Conservation (phyloP, 2,113 vertebrate species). For the Serinus canaria region DNA sequence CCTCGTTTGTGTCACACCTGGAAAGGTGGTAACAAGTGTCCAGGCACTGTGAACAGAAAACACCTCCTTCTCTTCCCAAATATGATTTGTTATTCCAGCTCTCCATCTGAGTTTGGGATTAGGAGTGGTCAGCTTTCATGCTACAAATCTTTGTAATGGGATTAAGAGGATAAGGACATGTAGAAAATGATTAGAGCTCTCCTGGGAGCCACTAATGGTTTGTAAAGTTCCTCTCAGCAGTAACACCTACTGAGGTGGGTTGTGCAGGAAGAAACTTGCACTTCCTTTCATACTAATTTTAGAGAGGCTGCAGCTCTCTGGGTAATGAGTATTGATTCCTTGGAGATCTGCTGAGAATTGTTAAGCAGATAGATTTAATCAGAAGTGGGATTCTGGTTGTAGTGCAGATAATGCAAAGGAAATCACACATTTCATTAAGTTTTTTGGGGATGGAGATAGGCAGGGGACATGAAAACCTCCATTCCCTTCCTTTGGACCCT, state of each 20-base stretch:
- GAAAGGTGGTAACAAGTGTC: not conserved
- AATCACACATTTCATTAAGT: not conserved
- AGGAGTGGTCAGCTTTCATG: not conserved
- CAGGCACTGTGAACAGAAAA: not conserved
- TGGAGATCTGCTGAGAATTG: not conserved
- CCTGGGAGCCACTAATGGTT: not conserved
- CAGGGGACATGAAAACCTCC: not conserved
- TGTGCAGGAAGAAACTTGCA: not conserved
- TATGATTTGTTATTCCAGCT: not conserved
- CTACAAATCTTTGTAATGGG: not conserved
- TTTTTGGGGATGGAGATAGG: not conserved
- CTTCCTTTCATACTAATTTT: constrained; percentile 3
- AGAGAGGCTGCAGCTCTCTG: not conserved
- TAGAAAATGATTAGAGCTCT: constrained; percentile 7
- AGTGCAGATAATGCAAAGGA: not conserved
- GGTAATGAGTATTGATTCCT: not conserved
- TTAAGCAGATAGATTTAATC: not conserved
- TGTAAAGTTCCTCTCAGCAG: not conserved
- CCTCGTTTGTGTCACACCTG: not conserved
- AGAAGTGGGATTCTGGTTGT: not conserved
- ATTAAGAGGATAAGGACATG: not conserved
- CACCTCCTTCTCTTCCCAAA: not conserved
- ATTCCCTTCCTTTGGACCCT: not conserved
- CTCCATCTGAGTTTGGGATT: not conserved
- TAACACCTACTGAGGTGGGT: not conserved